Percentiles rank a stretch among this genome's conserved stretches.
These are phyloP conservation scores for Malurus melanocephalus DNA, from an alignment of 2,113 vertebrate species.

Conservation along the genomic window DNA sequence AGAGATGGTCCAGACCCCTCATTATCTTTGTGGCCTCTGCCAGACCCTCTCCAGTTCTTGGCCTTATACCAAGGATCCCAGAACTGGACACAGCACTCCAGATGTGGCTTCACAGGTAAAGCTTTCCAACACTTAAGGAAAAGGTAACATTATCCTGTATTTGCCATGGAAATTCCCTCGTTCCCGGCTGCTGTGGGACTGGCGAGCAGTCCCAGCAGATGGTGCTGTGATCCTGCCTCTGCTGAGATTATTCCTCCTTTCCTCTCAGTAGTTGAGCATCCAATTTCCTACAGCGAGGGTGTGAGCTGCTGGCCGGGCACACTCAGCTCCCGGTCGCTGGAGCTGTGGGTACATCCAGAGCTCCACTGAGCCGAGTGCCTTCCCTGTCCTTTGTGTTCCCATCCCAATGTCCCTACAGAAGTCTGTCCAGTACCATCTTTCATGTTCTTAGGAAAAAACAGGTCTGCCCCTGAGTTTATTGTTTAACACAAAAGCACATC, in stretches of 20 bases:
- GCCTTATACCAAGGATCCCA: not conserved
- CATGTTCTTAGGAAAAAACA: not conserved
- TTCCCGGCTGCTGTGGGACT: not conserved
- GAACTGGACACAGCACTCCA: no score
- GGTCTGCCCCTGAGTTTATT: not conserved
- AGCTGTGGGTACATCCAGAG: not conserved
- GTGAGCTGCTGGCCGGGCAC: not conserved
- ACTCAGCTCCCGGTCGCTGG: not conserved
- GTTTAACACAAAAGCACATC: not conserved
- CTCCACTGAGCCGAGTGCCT: not conserved
- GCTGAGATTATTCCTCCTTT: not conserved
- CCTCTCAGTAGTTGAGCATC: not conserved
- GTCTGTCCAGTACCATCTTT: not conserved
- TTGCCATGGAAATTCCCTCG: not conserved
- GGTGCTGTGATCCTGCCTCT: conserved; percentile 1
- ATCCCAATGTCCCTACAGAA: rapidly evolving
- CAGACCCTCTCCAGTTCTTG: not conserved
- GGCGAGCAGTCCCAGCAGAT: not conserved
- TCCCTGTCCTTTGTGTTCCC: no score
- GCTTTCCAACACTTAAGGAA: not conserved
- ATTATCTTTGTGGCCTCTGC: no score
- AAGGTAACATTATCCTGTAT: not conserved
- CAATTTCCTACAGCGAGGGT: no score
- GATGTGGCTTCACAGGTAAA: not conserved
- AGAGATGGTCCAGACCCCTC: not conserved